Base-by-base conservation (phyloP, 2,888 invertebrate genomes). In the Pterostichus madidus region DNA sequence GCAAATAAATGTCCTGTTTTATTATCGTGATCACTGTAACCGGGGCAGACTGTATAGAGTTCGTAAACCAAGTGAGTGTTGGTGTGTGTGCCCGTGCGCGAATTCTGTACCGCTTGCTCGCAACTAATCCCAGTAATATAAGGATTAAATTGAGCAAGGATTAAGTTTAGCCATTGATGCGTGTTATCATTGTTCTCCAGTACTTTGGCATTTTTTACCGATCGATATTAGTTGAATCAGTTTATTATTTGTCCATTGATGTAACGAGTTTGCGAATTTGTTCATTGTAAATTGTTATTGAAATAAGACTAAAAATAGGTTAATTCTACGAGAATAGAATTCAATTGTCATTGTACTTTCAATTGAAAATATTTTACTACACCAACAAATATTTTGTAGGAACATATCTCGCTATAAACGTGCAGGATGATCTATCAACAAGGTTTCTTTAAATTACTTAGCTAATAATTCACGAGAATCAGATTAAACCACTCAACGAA, bases 121-220 rank as follows among this genome's bases (percentile, higher is more conserved):
- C 86, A 81, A 86, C 86, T 89, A 88, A 90, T 89, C 89, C 88
- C 86, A 87, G 87, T 89, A 89, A 89, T 90, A 88, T 89, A 88
- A 87, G 89, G 89, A 90, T 90, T 89, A 90, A 89, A 89, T 88
- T 87, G 86, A 87, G 86, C 86, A 85, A 86, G 89, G 90, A 90
- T 90, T 89, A 88, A 88, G 87, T 88, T 88, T 87, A 87, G 87
- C 88, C 87, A 90, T 89, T 89, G 89, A 88, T 88, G 90, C 89
- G 89, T 89, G 90, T 89, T 90, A 90, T 90, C 90, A 87, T 85
- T 85, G 86, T 87, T 87, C 87, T 87, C 87, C 90, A 90, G 90
- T 86, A 88, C 87, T 84, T 83, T 83, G 76, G 24, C 49, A 81
- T 75, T 81, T 81, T 81, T 56, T 75, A 64, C 77, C 64, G 49